Percentiles rank a stretch among this genome's conserved stretches.
phyloP scores from a whole-genome alignment of 1,140 invertebrate species.

The Hyles vespertilio region DNA sequence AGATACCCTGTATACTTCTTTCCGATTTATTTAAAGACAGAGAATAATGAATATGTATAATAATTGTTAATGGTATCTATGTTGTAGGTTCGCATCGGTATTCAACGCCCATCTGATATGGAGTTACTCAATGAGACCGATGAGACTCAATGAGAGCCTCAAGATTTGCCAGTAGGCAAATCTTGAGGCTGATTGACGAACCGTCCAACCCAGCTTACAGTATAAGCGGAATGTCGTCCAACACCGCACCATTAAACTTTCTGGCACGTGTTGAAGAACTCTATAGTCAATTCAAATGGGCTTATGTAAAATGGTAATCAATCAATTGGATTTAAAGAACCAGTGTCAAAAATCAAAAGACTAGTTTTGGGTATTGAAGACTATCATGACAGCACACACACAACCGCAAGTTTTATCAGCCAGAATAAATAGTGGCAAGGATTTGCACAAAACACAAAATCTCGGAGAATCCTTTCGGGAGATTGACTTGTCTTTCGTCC shows the following conservation, averaged over 20 bases:
- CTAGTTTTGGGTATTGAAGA: not conserved
- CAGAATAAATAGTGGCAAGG: not conserved
- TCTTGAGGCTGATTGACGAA: conserved; percentile 20
- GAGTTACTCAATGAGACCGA: conserved; percentile 16
- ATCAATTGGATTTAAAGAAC: not conserved
- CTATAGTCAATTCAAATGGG: conserved; percentile 14
- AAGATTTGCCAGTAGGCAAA: conserved; percentile 24
- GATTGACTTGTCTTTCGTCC: not conserved
- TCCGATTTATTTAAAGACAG: too few species aligned
- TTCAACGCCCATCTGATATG: conserved; percentile 31
- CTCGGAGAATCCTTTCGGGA: not conserved
- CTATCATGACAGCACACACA: too few species aligned
- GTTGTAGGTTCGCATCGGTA: conserved; percentile 21
- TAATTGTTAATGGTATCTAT: too few species aligned
- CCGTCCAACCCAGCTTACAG: conserved; percentile 23
- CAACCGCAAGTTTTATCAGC: not conserved
- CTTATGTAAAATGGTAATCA: conserved; percentile 16
- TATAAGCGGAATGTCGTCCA: conserved; percentile 13
- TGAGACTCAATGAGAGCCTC: too few species aligned
- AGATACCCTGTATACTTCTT: too few species aligned
- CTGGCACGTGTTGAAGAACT: conserved; percentile 18
- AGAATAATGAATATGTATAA: too few species aligned
- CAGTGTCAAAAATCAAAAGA: not conserved
- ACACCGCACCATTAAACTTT: conserved; percentile 18
- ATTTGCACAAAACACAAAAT: not conserved